A percentile compares a stretch with the other conserved stretches of the same genome.
These are phyloP conservation scores for Tiliqua scincoides DNA, from an alignment of 2,113 vertebrate genomes.

Conservation along the genomic window DNA sequence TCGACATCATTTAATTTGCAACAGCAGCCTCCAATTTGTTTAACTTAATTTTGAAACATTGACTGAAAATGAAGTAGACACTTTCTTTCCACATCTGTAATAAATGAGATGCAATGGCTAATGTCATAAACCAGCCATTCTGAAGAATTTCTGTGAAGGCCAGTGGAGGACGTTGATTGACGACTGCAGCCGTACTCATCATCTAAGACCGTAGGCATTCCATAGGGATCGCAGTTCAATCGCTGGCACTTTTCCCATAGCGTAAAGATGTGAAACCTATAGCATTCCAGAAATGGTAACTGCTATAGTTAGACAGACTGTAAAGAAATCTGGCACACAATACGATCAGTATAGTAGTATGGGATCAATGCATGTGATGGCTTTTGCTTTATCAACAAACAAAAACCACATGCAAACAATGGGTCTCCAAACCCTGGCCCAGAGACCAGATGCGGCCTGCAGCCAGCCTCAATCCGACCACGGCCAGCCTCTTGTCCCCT, in stretches of 20 bases:
- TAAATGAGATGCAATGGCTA: slow-evolving; percentile 11
- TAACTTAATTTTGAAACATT: slow-evolving; percentile 25
- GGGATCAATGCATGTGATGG: neutral
- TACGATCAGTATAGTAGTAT: neutral
- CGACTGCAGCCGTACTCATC: neutral
- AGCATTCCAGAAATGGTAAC: neutral
- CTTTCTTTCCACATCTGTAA: slow-evolving; percentile 21
- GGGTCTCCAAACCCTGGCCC: too few species aligned
- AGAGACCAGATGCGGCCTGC: too few species aligned
- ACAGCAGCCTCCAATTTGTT: slow-evolving; percentile 28
- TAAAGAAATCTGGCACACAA: neutral
- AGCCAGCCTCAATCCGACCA: too few species aligned
- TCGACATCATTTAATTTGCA: slow-evolving; percentile 26
- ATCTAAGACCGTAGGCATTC: neutral
- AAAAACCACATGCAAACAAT: too few species aligned
- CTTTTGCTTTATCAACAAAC: too few species aligned
- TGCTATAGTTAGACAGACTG: neutral
- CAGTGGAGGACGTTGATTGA: neutral
- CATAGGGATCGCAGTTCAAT: neutral
- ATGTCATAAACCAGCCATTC: slow-evolving; percentile 6
- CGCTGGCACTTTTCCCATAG: neutral
- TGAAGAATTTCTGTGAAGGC: neutral
- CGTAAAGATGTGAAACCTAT: neutral
- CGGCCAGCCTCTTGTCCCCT: too few species aligned
- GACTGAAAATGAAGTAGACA: slow-evolving; percentile 23